A percentile compares a stretch with the other conserved stretches of the same genome.
phyloP scores from a whole-genome alignment of 1,140 invertebrate species.

The Drosophila nigrodunni region DNA sequence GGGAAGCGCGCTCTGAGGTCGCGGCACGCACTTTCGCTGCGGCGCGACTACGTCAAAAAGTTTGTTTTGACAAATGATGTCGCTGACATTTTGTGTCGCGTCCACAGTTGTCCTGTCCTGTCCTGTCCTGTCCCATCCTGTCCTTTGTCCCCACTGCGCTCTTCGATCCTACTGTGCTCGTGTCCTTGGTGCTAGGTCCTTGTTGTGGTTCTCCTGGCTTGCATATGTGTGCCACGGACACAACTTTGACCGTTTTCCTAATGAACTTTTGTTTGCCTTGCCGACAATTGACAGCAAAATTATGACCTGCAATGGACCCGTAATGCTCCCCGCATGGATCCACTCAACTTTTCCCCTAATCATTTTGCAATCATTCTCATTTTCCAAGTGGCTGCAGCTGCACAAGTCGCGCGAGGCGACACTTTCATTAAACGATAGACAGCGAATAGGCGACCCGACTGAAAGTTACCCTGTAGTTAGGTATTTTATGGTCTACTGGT shows the following conservation, averaged over 20 bases:
- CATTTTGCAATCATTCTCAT: conserved; percentile 46
- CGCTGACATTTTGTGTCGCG: conserved; percentile 55
- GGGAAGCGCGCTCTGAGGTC: background rate
- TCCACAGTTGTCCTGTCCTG: conserved; percentile 1
- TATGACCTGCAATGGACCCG: conserved; percentile 27
- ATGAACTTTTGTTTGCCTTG: conserved; percentile 58
- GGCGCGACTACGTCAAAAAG: conserved; percentile 72
- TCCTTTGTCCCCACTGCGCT: conserved; percentile 4
- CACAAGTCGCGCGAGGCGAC: conserved; percentile 35
- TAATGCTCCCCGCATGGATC: background rate
- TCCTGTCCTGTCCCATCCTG: background rate
- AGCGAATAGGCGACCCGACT: background rate
- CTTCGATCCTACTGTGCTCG: conserved; percentile 3
- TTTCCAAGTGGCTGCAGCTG: conserved; percentile 23
- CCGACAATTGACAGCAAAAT: conserved; percentile 56
- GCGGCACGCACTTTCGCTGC: conserved; percentile 71
- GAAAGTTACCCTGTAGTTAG: too few species aligned
- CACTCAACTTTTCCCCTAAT: conserved; percentile 24
- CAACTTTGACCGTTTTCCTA: conserved; percentile 47
- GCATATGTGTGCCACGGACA: conserved; percentile 66
- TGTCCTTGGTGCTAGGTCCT: conserved; percentile 36
- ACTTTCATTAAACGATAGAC: background rate
- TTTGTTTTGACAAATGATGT: conserved; percentile 80
- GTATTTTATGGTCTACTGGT: too few species aligned
- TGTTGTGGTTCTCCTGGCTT: conserved; percentile 9